Percentiles rank a stretch among this genome's conserved stretches.
Evolutionary conservation across 2,113 vertebrate genomes (phyloP).

Genomic region (Phyllostomus discolor): DNA sequence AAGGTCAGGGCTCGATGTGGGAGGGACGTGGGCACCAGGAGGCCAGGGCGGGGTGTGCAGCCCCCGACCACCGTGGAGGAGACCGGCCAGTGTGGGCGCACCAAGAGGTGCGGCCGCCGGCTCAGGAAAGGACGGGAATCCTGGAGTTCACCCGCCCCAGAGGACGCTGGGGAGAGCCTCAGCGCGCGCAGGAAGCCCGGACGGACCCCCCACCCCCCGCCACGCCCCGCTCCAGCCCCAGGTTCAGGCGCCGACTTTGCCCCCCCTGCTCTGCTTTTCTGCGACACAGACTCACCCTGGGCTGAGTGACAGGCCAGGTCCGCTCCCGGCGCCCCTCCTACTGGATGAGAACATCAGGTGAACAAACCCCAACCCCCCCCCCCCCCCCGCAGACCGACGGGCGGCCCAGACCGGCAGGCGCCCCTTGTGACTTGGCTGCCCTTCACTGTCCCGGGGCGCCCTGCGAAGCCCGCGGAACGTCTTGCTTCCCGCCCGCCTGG

Average conservation of each 20-base stretch:
- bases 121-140: not conserved
- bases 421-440: constrained; percentile 59
- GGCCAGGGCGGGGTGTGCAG: not conserved
- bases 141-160: not conserved
- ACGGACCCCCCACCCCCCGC: too few species aligned
- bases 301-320: not conserved
- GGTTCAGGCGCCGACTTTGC: not conserved
- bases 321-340: not conserved
- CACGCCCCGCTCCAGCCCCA: not conserved
- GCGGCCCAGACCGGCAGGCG: not conserved
- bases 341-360: not conserved
- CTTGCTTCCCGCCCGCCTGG: too few species aligned
- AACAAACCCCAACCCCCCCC: not conserved
- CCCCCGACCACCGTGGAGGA: not conserved
- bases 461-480: not conserved
- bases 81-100: not conserved
- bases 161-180: not conserved
- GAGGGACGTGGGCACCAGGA: not conserved
- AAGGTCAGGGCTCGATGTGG: too few species aligned
- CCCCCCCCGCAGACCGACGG: not conserved
- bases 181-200: not conserved
- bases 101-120: rapidly evolving
- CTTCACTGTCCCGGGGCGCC: constrained; percentile 8
- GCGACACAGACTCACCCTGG: not conserved
- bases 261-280: not conserved